Percentiles rank a stretch among this genome's conserved stretches.
These are phyloP conservation scores for Aphaenogaster ashmeadi DNA, from an alignment of 1,140 invertebrate species.

Conservation along the genomic window DNA sequence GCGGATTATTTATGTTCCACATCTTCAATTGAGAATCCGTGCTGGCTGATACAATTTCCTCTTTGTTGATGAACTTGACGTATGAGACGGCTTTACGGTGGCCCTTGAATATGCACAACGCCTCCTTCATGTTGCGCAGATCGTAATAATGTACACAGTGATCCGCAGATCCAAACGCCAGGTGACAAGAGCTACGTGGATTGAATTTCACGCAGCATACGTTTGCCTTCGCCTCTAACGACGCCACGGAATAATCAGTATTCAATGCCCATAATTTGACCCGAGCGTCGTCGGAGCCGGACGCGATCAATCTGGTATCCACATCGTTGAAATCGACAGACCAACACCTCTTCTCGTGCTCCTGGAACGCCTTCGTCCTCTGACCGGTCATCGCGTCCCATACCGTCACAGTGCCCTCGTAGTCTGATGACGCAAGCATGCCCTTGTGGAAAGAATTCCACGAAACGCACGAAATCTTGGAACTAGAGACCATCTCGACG, in stretches of 20 bases:
- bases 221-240: slow-evolving; percentile 96
- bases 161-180: slow-evolving; percentile 98
- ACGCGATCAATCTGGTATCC: slow-evolving; percentile 96
- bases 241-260: slow-evolving; percentile 95
- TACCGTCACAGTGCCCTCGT: slow-evolving; percentile 97
- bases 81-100: slow-evolving; percentile 98
- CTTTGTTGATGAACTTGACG: slow-evolving; percentile 96
- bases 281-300: slow-evolving; percentile 97
- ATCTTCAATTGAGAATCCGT: slow-evolving; percentile 98
- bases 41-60: slow-evolving; percentile 97
- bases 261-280: slow-evolving; percentile 98
- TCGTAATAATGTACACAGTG: slow-evolving; percentile 99
- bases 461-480: slow-evolving; percentile 98
- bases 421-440: slow-evolving; percentile 97
- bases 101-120: slow-evolving; percentile 95
- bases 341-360: slow-evolving; percentile 99
- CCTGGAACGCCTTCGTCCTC: slow-evolving; percentile 92
- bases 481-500: slow-evolving; percentile 96
- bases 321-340: slow-evolving; percentile 98
- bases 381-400: slow-evolving; percentile 97
- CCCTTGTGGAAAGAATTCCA: slow-evolving; percentile 98
- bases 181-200: slow-evolving; percentile 94
- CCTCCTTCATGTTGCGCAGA: slow-evolving; percentile 94
- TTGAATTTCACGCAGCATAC: slow-evolving; percentile 99
- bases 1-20: slow-evolving; percentile 95